These are phyloP conservation scores for Amphiprion percula DNA, from an alignment of 2,113 vertebrate species.

Conservation along the genomic window DNA sequence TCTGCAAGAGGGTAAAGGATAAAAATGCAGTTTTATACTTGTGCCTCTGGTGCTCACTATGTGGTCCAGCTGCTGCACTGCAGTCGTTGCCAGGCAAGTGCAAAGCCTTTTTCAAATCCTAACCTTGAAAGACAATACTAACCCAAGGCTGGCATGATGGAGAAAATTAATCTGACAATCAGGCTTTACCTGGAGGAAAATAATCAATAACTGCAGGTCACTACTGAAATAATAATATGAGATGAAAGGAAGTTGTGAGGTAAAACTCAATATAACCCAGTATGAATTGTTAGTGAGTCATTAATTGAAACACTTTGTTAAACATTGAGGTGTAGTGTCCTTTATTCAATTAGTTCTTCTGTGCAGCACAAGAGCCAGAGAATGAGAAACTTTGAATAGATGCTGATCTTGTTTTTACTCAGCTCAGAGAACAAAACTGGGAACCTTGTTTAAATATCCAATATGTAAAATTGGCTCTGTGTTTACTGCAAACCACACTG, in stretches of 20 bases:
- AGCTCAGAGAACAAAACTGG: no score
- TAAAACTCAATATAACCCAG: not conserved
- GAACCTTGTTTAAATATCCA: no score
- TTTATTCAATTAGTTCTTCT: no score
- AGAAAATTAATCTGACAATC: constrained; percentile 30
- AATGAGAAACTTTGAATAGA: no score
- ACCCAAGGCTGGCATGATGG: constrained; percentile 17
- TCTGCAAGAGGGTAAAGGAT: not conserved
- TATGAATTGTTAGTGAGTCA: not conserved
- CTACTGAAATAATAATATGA: not conserved
- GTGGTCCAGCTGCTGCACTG: constrained; percentile 22
- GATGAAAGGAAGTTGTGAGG: constrained; percentile 2
- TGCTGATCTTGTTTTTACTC: no score
- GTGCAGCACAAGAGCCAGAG: no score
- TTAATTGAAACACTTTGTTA: not conserved
- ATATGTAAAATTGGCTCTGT: not conserved
- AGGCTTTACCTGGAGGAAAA: constrained; percentile 21
- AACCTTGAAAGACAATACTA: constrained; percentile 45
- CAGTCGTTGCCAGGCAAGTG: constrained; percentile 29
- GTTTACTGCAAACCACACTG: not conserved
- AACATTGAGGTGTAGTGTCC: no score
- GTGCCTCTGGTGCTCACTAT: constrained; percentile 38
- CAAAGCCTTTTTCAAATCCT: constrained; percentile 37
- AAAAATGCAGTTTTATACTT: constrained; percentile 29
- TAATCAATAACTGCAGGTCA: constrained; percentile 10